A percentile compares a stretch with the other conserved stretches of the same genome.
Conservation (phyloP, 2,113 vertebrate species). For the Lophura nycthemera region DNA sequence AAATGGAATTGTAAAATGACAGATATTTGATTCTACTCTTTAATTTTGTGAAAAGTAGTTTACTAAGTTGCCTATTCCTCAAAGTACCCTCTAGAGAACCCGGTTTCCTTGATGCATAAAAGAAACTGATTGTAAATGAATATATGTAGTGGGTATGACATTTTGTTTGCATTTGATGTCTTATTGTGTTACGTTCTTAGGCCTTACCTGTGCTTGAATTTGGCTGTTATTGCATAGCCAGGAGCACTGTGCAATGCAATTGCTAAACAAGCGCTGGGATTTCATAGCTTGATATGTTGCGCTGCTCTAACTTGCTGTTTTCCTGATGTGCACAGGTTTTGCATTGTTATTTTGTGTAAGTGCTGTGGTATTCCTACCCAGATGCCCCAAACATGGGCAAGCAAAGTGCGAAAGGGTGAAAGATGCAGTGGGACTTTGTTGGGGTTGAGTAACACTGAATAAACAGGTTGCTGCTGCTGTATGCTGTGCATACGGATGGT, state of each 20-base stretch:
- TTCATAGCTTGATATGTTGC: neutral
- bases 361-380: neutral
- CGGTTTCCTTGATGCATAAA: neutral
- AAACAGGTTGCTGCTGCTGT: neutral
- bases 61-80: neutral
- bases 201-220: slow-evolving; percentile 1
- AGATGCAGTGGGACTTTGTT: neutral
- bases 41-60: neutral
- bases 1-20: neutral
- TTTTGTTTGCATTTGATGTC: neutral
- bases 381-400: neutral
- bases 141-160: neutral
- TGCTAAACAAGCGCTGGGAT: neutral
- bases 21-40: neutral
- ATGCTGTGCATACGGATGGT: neutral
- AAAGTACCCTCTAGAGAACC: neutral
- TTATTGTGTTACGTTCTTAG: neutral
- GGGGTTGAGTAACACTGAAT: neutral
- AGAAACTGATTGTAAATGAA: neutral
- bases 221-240: neutral
- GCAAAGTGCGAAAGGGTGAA: neutral
- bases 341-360: neutral
- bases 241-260: neutral
- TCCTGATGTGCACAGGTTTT: neutral
- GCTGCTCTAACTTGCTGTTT: neutral